These are phyloP conservation scores for Euzetes globulus DNA, from an alignment of 2,888 invertebrate genomes.

Conservation along the genomic window DNA sequence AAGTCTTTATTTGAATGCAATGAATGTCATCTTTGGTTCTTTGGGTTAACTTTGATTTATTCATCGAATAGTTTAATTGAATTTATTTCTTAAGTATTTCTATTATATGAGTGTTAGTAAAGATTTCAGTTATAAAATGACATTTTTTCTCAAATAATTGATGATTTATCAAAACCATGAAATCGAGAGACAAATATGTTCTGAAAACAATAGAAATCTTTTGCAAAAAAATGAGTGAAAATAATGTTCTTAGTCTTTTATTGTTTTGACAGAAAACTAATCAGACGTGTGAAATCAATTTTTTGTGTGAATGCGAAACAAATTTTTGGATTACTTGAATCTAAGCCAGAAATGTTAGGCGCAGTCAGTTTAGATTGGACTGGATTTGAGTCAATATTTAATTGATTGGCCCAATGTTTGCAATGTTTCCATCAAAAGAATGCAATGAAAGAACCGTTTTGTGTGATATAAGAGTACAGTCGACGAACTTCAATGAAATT, in stretches of 20 bases:
- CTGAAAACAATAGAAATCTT: too few relatives aligned
- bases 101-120: too few relatives aligned
- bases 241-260: not conserved
- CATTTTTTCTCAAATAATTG: too few relatives aligned
- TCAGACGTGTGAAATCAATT: not conserved
- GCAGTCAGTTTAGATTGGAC: not conserved
- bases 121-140: too few relatives aligned
- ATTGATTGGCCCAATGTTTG: conserved; percentile 1
- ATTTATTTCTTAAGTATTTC: too few relatives aligned
- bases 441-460: not conserved
- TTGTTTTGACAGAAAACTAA: not conserved
- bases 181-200: too few relatives aligned
- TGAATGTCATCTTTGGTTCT: too few relatives aligned
- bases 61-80: too few relatives aligned
- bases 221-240: too few relatives aligned
- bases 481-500: not conserved
- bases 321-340: not conserved
- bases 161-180: too few relatives aligned
- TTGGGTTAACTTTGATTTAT: too few relatives aligned
- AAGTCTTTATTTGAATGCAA: too few relatives aligned
- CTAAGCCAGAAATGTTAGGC: not conserved
- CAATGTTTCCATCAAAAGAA: not conserved
- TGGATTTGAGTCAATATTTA: conserved; percentile 8
- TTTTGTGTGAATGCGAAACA: conserved; percentile 5
- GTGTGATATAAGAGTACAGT: not conserved